Evolutionary conservation across 2,113 vertebrate genomes (phyloP), one percentile per base, ranked within the genome.

Genomic region (Pygoscelis antarcticus): DNA sequence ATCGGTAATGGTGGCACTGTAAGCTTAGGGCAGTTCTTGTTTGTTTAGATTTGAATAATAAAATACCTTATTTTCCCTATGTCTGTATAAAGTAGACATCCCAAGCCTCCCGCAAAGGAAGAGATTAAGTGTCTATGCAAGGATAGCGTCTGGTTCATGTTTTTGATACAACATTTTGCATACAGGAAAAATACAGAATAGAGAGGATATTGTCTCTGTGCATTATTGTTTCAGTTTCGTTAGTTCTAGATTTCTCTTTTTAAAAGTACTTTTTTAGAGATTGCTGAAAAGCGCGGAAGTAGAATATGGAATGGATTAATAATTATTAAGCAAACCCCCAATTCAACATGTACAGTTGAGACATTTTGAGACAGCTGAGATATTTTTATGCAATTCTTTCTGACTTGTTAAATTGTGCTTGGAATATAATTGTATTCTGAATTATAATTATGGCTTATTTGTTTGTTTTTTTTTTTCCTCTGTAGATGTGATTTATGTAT

Each of bases 401-500:
- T 36, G 32, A 46, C 46, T 75, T 70, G 10, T 42, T 75, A 66
- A 52, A 20, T 38, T 83, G 32, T 72, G 4, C 40, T 72, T 83
- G 65, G 57, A 55, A 14, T 42, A 5, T 70, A 91, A 69, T 78
- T 79, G 7, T n/a, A 11, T 51, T 61, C 22, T 70, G 55, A 69
- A 40, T 90, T 81, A 47, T 10, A 22, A 34, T 80, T 72, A 34
- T 40, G 78, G 47, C 8, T n/a, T 69, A 42, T 42, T 42, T 42
- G 42, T 42, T 46, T 26, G 40, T 11, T 4, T 44, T 92, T 71
- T 0, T 85, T 83, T 96, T 66, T 85, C 20, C 20, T 27, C 87
- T 87, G 46, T 97, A 99, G 99, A 99, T 97, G 99, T 99, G 78
- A 98, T 99, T 96, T 99, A 99, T 64, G 99, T 99, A 38, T 99